phyloP scores from a whole-genome alignment of 2,797 vertebrate genomes.

The Champsocephalus esox region DNA sequence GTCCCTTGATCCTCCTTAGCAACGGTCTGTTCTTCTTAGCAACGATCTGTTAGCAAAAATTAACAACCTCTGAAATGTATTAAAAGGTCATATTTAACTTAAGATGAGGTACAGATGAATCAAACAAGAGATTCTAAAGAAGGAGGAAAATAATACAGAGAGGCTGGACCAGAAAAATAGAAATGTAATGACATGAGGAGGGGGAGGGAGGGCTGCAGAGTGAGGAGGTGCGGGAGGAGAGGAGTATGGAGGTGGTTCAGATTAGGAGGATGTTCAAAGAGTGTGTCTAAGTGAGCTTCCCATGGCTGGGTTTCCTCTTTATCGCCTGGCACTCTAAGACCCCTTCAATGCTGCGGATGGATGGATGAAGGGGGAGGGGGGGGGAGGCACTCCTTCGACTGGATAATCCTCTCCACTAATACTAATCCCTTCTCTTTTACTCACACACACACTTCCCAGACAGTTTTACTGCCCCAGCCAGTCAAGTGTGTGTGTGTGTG shows the following conservation, averaged over 20 bases:
- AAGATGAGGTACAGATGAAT: too few relatives aligned
- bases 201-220: not conserved
- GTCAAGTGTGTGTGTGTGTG: not conserved
- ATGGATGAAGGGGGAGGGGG: not conserved
- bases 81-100: too few relatives aligned
- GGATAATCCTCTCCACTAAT: slow-evolving; percentile 77
- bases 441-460: slow-evolving; percentile 20
- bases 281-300: slow-evolving; percentile 56
- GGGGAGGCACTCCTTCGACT: slow-evolving; percentile 55
- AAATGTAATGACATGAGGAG: too few relatives aligned
- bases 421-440: slow-evolving; percentile 68
- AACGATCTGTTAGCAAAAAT: too few relatives aligned
- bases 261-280: slow-evolving; percentile 47
- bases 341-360: slow-evolving; percentile 34
- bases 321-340: slow-evolving; percentile 48
- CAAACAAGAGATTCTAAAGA: too few relatives aligned
- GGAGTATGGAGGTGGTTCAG: slow-evolving; percentile 20
- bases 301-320: slow-evolving; percentile 50
- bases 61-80: too few relatives aligned
- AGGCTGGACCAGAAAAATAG: too few relatives aligned
- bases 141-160: too few relatives aligned
- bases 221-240: not conserved
- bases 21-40: too few relatives aligned
- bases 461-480: slow-evolving; percentile 20
- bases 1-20: too few relatives aligned